These are phyloP conservation scores for Calycopis cecrops DNA, from an alignment of 1,140 invertebrate genomes.

Conservation along the genomic window DNA sequence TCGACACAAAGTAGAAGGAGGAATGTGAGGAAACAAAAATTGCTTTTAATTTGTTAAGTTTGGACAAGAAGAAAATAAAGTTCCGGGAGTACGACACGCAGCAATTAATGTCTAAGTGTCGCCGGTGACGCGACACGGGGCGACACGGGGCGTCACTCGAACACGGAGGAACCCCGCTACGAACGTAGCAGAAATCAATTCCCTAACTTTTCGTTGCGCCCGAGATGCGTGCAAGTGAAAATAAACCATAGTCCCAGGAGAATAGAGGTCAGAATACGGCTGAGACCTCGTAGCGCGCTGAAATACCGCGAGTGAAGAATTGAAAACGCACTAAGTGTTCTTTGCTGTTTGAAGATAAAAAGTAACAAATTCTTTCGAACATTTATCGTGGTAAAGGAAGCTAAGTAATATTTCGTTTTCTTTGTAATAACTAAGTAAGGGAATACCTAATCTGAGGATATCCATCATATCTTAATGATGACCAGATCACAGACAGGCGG, in stretches of 20 bases:
- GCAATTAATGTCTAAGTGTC: too few relatives aligned
- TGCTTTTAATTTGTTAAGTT: slow-evolving; percentile 16
- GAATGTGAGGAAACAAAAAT: slow-evolving; percentile 7
- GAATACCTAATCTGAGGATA: not conserved
- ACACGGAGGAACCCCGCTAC: not conserved
- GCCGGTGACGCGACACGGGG: slow-evolving; percentile 13
- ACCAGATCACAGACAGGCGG: too few relatives aligned
- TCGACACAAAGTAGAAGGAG: not conserved
- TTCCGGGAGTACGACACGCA: slow-evolving; percentile 15
- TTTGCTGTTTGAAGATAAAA: slow-evolving; percentile 41
- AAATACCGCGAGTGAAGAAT: slow-evolving; percentile 27
- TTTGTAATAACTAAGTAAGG: not conserved
- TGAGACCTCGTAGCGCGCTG: not conserved
- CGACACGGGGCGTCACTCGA: not conserved
- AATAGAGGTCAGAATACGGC: not conserved
- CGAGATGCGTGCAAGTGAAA: not conserved
- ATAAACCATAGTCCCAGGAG: slow-evolving; percentile 10
- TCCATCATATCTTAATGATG: too few relatives aligned
- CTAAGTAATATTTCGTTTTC: slow-evolving; percentile 3
- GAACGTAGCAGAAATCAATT: slow-evolving; percentile 3
- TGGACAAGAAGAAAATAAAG: slow-evolving; percentile 16
- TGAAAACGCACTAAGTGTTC: slow-evolving; percentile 42
- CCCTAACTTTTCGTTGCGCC: not conserved
- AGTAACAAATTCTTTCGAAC: slow-evolving; percentile 32
- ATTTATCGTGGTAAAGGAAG: slow-evolving; percentile 23